These are phyloP conservation scores for Callopanchax toddi DNA, from an alignment of 2,113 vertebrate species.

Conservation along the genomic window DNA sequence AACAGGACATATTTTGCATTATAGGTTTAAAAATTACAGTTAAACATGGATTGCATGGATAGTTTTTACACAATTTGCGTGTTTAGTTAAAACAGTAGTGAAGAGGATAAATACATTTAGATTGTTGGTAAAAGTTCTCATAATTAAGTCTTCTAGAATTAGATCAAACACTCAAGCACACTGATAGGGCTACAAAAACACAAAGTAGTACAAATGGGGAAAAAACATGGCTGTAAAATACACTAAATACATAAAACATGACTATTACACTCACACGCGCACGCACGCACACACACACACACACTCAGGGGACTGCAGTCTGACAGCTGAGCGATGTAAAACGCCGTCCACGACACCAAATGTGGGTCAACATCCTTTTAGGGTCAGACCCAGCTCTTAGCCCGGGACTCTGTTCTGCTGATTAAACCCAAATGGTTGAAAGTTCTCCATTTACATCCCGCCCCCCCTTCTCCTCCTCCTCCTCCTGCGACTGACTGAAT, in stretches of 20 bases:
- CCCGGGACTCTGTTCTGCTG: slow-evolving; percentile 14
- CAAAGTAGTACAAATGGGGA: background rate
- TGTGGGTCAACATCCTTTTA: slow-evolving; percentile 70
- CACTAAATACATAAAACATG: slow-evolving; percentile 13
- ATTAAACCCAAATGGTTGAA: slow-evolving; percentile 42
- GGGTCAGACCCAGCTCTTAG: slow-evolving; percentile 45
- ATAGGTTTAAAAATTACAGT: too few relatives aligned
- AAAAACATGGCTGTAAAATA: background rate
- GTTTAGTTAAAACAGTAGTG: too few relatives aligned
- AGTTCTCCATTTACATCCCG: slow-evolving; percentile 20
- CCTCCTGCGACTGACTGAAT: slow-evolving; percentile 34
- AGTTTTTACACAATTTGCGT: too few relatives aligned
- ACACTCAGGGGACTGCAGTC: background rate
- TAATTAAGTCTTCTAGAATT: background rate
- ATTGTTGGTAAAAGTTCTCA: background rate
- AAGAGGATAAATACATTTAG: too few relatives aligned
- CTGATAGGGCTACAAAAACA: background rate
- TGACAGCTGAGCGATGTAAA: slow-evolving; percentile 42
- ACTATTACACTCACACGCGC: background rate
- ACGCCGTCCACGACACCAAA: slow-evolving; percentile 39
- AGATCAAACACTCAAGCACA: background rate
- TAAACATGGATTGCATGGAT: too few relatives aligned
- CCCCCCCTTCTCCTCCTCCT: background rate
- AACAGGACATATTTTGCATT: too few relatives aligned
- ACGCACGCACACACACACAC: background rate